Evolutionary conservation across 1,140 invertebrate species (phyloP).

Genomic region (Solen grandis): DNA sequence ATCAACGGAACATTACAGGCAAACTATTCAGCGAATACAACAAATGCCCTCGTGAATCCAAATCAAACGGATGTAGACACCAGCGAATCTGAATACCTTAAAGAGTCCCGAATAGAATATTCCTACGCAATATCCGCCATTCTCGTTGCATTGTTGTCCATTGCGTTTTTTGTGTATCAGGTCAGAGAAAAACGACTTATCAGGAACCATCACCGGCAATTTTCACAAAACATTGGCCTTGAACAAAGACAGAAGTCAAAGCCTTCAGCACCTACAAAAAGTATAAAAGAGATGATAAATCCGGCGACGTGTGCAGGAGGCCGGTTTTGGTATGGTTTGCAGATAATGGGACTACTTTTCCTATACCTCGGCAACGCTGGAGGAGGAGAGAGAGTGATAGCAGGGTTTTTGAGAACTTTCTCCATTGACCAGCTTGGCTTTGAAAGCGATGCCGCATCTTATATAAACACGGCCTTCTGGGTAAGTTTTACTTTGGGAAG

Average conservation of each 20-base stretch:
- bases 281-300: constrained; percentile 53
- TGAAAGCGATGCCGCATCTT: constrained; percentile 53
- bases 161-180: constrained; percentile 62
- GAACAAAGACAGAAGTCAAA: not conserved
- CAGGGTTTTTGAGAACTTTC: constrained; percentile 64
- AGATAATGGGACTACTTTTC: constrained; percentile 62
- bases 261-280: not conserved
- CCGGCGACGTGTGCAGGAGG: constrained; percentile 63
- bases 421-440: constrained; percentile 61
- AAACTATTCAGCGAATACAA: not conserved
- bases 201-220: not conserved
- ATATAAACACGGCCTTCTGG: constrained; percentile 67
- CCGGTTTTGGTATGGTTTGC: constrained; percentile 52
- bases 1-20: not conserved
- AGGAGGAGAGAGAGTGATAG: constrained; percentile 63
- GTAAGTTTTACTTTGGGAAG: constrained; percentile 64
- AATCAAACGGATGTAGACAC: not conserved
- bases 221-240: no score
- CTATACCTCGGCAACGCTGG: constrained; percentile 58
- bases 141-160: constrained; percentile 40
- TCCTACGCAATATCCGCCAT: constrained; percentile 60
- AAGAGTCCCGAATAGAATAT: constrained; percentile 64
- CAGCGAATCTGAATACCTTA: constrained; percentile 24
- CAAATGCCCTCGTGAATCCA: no score
- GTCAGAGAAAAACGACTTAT: not conserved